Conservation (phyloP, 2,888 invertebrate genomes). For the Norana najaformis region DNA sequence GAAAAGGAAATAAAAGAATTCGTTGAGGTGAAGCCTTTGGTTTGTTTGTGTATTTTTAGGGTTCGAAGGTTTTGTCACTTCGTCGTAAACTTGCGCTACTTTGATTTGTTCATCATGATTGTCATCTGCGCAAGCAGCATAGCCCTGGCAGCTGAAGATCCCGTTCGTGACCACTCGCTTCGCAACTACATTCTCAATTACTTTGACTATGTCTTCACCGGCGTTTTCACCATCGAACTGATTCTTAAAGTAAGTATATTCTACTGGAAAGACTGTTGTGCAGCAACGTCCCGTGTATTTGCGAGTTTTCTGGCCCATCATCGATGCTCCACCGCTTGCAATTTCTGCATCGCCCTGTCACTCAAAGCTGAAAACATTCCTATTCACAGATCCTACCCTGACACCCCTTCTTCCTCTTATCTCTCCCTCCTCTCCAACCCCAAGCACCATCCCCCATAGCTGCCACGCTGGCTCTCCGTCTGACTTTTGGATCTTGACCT, state of each 20-base stretch:
- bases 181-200: constrained; percentile 90
- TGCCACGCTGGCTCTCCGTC: too few relatives aligned
- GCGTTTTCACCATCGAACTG: constrained; percentile 99
- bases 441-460: too few relatives aligned
- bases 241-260: constrained; percentile 75
- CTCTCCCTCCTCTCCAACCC: too few relatives aligned
- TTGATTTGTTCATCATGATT: constrained; percentile 99
- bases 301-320: too few relatives aligned
- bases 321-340: too few relatives aligned
- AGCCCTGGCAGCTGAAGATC: constrained; percentile 98
- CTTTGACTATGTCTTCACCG: constrained; percentile 99
- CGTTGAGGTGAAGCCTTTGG: not conserved
- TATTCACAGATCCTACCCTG: too few relatives aligned
- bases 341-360: too few relatives aligned
- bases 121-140: constrained; percentile 98
- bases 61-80: constrained; percentile 96
- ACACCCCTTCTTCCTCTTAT: too few relatives aligned
- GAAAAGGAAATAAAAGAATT: too few relatives aligned
- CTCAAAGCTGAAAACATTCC: too few relatives aligned
- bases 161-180: constrained; percentile 80
- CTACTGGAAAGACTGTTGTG: not conserved
- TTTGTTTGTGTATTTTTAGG: constrained; percentile 67
- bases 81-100: constrained; percentile 98
- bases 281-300: too few relatives aligned
- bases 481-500: too few relatives aligned